Base-by-base conservation (phyloP, 2,888 invertebrate species). In the Cryptus armator region DNA sequence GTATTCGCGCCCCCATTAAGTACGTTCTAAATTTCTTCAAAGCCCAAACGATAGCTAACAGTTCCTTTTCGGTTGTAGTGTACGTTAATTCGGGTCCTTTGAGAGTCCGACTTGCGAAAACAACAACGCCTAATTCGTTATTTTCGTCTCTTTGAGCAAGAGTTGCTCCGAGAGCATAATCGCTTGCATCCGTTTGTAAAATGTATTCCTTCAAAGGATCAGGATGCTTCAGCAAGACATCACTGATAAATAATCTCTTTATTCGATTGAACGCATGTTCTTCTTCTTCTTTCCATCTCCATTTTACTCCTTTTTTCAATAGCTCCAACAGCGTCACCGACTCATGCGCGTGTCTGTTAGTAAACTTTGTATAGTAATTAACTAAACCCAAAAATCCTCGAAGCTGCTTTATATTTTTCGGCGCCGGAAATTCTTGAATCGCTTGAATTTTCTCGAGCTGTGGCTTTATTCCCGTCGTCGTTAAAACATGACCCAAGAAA, bases 401-500 rank as follows among this genome's bases (percentile, higher is more conserved):
- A 1, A 88, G n/a, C 53, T 88, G 85, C 56, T 88, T 88, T 0
- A 78, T 10, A 5, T 84, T 89, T 16, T 59, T 78, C 0, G 88
- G 88, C 5, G 19, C 44, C 0, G 86, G 88, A 64, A 87, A 90
- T n/a, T 87, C 43, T n/a, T 86, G 67, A 7, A 90, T 83, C n/a
- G 83, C 74, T n/a, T 75, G 44, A 12, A 86, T 44, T 51, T 89
- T 89, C 2, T 86, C 86, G 2, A 87, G 86, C 44, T 90, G 88
- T 0, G 87, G 85, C 6, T 16, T 19, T 2, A 90, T 86, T 0
- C 89, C 89, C 7, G 84, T 59, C 0, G 67, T 4, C 0, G 81
- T 79, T 0, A 90, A 74, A 0, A 87, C 85, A 48, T 90, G 88
- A 3, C 89, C 89, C 7, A 90, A 53, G 37, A 90, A 89, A n/a